Evolutionary conservation across 2,888 invertebrate genomes (phyloP).

Genomic region (Rapana venosa): DNA sequence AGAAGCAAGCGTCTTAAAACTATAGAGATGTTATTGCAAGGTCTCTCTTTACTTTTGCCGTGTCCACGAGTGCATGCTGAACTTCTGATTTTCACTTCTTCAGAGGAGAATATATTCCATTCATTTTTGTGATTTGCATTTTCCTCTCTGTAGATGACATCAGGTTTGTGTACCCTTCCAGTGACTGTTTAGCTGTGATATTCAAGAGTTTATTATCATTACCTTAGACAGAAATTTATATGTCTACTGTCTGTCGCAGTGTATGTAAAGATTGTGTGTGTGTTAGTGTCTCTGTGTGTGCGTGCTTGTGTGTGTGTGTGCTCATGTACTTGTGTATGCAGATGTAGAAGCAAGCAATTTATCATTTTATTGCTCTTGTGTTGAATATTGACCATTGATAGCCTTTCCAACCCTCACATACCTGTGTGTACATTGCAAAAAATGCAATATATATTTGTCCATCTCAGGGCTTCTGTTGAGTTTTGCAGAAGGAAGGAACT

Average conservation of each 20-base stretch:
- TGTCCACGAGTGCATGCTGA: not conserved
- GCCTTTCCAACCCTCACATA: constrained; percentile 11
- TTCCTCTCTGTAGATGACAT: constrained; percentile 9
- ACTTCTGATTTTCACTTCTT: not conserved
- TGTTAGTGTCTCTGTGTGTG: constrained; percentile 6
- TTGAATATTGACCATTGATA: constrained; percentile 10
- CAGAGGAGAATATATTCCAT: not conserved
- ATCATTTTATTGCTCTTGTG: not conserved
- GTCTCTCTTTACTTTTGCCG: not conserved
- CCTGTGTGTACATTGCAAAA: constrained; percentile 35
- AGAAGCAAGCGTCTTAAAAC: not conserved
- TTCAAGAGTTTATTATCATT: constrained; percentile 20
- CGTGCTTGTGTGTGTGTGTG: not conserved
- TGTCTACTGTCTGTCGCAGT: not conserved
- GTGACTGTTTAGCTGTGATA: constrained; percentile 42
- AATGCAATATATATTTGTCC: constrained; percentile 43
- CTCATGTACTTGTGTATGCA: not conserved
- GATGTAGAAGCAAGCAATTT: not conserved
- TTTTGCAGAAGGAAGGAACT: constrained; percentile 26
- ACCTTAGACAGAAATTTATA: constrained; percentile 22
- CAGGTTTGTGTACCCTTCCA: constrained; percentile 37
- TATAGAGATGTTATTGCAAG: not conserved
- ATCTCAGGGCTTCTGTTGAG: constrained; percentile 43
- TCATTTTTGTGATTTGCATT: not conserved
- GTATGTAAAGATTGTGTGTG: not conserved